These are phyloP conservation scores for Graptemys geographica DNA, from an alignment of 2,797 vertebrate genomes.

Conservation along the genomic window DNA sequence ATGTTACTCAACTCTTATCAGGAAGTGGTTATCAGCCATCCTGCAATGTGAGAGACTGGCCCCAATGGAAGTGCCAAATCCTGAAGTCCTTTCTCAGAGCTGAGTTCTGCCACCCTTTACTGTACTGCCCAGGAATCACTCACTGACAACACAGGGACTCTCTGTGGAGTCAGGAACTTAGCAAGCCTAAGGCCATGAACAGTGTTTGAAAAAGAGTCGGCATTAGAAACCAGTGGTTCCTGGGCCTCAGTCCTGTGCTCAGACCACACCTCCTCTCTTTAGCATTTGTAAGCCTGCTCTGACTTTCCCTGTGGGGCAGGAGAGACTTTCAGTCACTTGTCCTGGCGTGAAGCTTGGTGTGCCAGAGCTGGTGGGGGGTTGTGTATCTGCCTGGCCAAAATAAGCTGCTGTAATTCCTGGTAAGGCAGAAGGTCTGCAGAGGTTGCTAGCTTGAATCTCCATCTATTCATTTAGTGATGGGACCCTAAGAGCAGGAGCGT, in stretches of 20 bases:
- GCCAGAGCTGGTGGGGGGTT: neutral
- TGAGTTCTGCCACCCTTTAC: neutral
- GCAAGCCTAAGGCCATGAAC: neutral
- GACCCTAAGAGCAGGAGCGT: neutral
- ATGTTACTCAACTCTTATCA: neutral
- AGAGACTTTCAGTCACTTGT: neutral
- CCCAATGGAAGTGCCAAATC: neutral
- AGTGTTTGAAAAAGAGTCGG: neutral
- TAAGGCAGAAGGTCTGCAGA: rapidly evolving
- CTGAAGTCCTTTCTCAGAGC: neutral
- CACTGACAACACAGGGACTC: neutral
- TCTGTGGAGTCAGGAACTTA: neutral
- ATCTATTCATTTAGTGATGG: neutral
- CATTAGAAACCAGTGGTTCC: neutral
- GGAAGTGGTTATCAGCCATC: rapidly evolving
- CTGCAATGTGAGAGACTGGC: neutral
- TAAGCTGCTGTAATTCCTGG: neutral
- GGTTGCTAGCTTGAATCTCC: neutral
- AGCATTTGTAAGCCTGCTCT: neutral
- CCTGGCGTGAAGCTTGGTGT: neutral
- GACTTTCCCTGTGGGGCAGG: neutral
- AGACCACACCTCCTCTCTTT: neutral
- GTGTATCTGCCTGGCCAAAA: neutral
- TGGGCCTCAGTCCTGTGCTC: neutral
- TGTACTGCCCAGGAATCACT: neutral